phyloP scores from a whole-genome alignment of 1,140 invertebrate species.

The Coptotermes formosanus region DNA sequence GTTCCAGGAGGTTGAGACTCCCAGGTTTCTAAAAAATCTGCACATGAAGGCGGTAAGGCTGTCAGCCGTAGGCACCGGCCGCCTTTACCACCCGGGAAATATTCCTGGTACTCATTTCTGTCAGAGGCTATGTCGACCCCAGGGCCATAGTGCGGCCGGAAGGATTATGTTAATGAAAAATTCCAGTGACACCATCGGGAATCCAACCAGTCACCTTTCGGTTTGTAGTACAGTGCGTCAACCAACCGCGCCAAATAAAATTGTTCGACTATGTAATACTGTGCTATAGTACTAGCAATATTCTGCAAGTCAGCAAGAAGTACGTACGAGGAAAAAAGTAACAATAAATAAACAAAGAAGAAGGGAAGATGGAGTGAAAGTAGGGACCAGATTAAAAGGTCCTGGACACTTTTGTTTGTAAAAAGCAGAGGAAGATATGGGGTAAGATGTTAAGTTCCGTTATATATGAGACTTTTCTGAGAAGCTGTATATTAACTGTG shows the following conservation, averaged over 20 bases:
- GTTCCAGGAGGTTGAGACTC: no score
- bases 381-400: not conserved
- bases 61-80: no score
- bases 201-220: no score
- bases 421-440: not conserved
- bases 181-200: no score
- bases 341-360: not conserved
- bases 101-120: no score
- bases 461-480: not conserved
- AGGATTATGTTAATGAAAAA: no score
- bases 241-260: conserved; percentile 4
- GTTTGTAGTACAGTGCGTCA: no score
- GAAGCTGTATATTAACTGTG: not conserved
- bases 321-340: not conserved
- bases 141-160: no score
- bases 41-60: no score
- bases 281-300: not conserved
- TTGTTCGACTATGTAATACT: not conserved
- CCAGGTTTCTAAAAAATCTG: no score
- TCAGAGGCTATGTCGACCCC: no score
- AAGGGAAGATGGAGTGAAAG: not conserved
- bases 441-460: not conserved
- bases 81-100: no score
- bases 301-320: not conserved
- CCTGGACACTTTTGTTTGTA: not conserved